Evolutionary conservation across 2,113 vertebrate genomes (phyloP).

Genomic region (Choloepus hoffmanni): DNA sequence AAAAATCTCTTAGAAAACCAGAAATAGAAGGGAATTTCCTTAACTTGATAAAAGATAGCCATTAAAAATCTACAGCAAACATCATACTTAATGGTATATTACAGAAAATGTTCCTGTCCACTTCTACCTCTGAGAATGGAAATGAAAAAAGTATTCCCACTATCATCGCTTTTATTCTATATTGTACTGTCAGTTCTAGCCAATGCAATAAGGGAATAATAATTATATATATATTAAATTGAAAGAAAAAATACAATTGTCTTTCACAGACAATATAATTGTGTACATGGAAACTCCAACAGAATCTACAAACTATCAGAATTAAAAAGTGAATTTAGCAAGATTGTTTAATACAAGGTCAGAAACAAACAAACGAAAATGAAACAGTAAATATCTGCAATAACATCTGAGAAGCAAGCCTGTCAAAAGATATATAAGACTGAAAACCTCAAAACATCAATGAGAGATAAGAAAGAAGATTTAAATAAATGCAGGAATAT

Average conservation of each 20-base stretch:
- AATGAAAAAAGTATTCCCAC: background rate
- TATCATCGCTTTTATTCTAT: background rate
- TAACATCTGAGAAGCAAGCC: background rate
- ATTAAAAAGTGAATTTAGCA: background rate
- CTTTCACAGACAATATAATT: background rate
- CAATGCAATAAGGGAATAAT: background rate
- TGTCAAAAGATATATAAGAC: rapidly evolving
- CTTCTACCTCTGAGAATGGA: background rate
- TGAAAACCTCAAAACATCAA: background rate
- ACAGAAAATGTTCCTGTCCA: background rate
- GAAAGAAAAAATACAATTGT: background rate
- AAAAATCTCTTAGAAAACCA: background rate
- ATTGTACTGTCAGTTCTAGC: background rate
- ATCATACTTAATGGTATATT: background rate
- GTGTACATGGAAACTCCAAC: background rate
- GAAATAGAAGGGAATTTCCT: background rate
- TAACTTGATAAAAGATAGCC: background rate
- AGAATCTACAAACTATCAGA: background rate
- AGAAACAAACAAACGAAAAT: background rate
- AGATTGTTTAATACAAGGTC: background rate
- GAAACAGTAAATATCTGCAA: background rate
- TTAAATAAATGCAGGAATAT: background rate
- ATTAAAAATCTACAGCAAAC: background rate
- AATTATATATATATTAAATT: background rate
- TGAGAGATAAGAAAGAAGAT: background rate